These are phyloP conservation scores for Smittia sp. DNA, from an alignment of 2,888 invertebrate genomes.

Conservation along the genomic window DNA sequence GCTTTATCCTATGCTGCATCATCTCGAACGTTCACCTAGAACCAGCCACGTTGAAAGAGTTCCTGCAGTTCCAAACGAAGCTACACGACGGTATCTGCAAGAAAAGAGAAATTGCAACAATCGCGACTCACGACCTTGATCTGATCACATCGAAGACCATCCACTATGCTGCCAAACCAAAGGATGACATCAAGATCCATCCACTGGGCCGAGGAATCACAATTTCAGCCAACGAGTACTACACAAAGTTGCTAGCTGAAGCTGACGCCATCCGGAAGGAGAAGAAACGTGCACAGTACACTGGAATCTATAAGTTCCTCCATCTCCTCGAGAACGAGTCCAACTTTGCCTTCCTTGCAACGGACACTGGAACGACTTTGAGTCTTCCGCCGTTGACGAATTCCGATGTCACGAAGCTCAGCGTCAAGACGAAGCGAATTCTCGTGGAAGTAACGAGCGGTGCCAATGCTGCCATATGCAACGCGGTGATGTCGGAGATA, in stretches of 20 bases:
- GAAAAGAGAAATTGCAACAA: conserved; percentile 73
- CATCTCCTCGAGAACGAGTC: conserved; percentile 73
- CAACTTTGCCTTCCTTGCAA: conserved; percentile 69
- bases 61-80: conserved; percentile 76
- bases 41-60: conserved; percentile 66
- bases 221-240: conserved; percentile 66
- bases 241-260: conserved; percentile 67
- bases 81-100: conserved; percentile 73
- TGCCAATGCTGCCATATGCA: conserved; percentile 63
- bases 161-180: conserved; percentile 66
- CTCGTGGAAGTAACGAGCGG: conserved; percentile 76
- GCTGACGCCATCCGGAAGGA: conserved; percentile 78
- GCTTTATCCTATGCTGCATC: conserved; percentile 71
- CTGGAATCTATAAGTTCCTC: conserved; percentile 81
- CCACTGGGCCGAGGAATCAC: conserved; percentile 63
- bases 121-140: conserved; percentile 77
- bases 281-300: conserved; percentile 77
- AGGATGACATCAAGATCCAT: conserved; percentile 62
- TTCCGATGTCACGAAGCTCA: conserved; percentile 77
- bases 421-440: conserved; percentile 62
- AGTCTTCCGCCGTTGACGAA: conserved; percentile 87
- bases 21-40: conserved; percentile 64
- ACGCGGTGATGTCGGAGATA: conserved; percentile 65
- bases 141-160: conserved; percentile 58
- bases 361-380: conserved; percentile 64